These are phyloP conservation scores for Diachasmimorpha longicaudata DNA, from an alignment of 1,140 invertebrate species.

Conservation along the genomic window DNA sequence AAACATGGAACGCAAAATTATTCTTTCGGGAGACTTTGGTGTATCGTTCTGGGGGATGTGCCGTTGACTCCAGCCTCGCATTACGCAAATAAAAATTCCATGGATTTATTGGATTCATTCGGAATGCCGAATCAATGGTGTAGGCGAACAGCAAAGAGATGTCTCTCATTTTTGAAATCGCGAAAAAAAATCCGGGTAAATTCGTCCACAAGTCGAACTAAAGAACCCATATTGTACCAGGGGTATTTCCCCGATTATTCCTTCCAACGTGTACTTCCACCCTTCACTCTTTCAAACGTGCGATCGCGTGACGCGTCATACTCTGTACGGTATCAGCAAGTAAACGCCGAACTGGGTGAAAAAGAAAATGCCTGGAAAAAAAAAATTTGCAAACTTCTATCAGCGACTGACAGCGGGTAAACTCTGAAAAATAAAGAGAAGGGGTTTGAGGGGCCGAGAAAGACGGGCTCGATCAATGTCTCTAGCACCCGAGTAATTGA, in stretches of 20 bases:
- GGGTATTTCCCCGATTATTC: no score
- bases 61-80: background rate
- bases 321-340: background rate
- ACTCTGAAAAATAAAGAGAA: background rate
- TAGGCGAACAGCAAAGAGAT: no score
- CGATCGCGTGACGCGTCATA: background rate
- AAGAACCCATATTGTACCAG: no score
- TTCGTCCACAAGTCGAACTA: no score
- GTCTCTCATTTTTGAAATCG: no score
- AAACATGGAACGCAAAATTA: background rate
- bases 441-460: background rate
- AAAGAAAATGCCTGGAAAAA: background rate
- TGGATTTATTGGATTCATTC: no score
- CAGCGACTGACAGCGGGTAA: background rate
- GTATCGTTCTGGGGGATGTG: background rate
- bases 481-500: background rate
- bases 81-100: no score
- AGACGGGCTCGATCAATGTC: background rate
- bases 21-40: background rate
- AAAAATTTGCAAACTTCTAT: background rate
- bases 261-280: background rate
- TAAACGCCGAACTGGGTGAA: background rate
- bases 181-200: no score
- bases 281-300: background rate
- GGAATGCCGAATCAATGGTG: no score